Evolutionary conservation across 2,113 vertebrate species (phyloP).

Genomic region (Pteruthius melanotis): DNA sequence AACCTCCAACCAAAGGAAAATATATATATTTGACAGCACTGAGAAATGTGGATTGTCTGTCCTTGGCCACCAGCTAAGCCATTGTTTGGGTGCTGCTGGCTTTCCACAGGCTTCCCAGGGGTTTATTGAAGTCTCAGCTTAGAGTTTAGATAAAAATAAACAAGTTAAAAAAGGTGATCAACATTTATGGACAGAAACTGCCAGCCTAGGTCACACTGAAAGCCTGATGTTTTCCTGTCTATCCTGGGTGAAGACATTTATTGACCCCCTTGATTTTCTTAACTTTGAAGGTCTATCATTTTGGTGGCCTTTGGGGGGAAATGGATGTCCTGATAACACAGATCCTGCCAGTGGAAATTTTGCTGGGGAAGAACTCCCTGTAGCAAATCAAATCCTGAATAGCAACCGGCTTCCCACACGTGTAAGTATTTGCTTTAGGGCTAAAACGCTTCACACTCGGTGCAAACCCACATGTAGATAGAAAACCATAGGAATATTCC

Average conservation of each 20-base stretch:
- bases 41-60: neutral
- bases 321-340: neutral
- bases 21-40: neutral
- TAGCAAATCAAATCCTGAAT: neutral
- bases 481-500: neutral
- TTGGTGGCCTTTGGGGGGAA: neutral
- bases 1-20: neutral
- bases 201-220: neutral
- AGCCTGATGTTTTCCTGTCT: neutral
- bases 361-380: neutral
- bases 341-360: neutral
- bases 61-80: neutral
- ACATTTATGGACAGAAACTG: neutral
- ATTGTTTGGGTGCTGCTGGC: neutral
- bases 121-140: neutral
- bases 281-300: neutral
- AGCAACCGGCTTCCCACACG: neutral
- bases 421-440: neutral
- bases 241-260: neutral
- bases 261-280: neutral
- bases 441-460: neutral
- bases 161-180: neutral
- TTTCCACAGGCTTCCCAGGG: neutral
- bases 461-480: neutral
- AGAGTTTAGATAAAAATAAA: neutral